A percentile compares a stretch with the other conserved stretches of the same genome.
Evolutionary conservation across 2,888 invertebrate genomes (phyloP).

Genomic region (Apotomis capreana): DNA sequence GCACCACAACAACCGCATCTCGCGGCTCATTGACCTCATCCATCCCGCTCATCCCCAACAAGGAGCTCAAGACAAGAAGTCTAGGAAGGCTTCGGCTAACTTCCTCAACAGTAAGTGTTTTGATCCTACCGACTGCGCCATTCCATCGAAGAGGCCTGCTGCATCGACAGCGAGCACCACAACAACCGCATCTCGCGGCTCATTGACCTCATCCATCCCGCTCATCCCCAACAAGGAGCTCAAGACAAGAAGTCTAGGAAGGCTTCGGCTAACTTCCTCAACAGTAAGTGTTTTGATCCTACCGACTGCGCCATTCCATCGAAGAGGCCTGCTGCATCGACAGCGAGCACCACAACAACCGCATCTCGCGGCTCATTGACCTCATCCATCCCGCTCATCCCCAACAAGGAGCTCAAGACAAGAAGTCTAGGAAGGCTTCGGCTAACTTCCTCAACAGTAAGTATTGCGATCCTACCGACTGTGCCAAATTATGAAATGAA

Average conservation of each 20-base stretch:
- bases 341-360: slow-evolving; percentile 73
- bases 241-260: slow-evolving; percentile 74
- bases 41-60: slow-evolving; percentile 57
- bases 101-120: slow-evolving; percentile 76
- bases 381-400: slow-evolving; percentile 71
- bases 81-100: slow-evolving; percentile 69
- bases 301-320: slow-evolving; percentile 66
- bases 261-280: slow-evolving; percentile 72
- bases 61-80: slow-evolving; percentile 66
- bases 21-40: slow-evolving; percentile 88
- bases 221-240: slow-evolving; percentile 48
- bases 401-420: slow-evolving; percentile 55
- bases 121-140: background rate
- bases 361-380: slow-evolving; percentile 90
- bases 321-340: slow-evolving; percentile 93
- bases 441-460: slow-evolving; percentile 77
- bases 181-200: slow-evolving; percentile 86
- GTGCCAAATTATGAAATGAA: too few relatives aligned
- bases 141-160: slow-evolving; percentile 91
- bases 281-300: slow-evolving; percentile 64
- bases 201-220: slow-evolving; percentile 85
- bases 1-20: slow-evolving; percentile 80
- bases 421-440: slow-evolving; percentile 73
- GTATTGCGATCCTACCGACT: slow-evolving; percentile 47
- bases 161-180: slow-evolving; percentile 71